Evolutionary conservation across 1,140 invertebrate species (phyloP), one percentile per base, ranked within the genome.

Genomic region (Trachelipus rathkii): DNA sequence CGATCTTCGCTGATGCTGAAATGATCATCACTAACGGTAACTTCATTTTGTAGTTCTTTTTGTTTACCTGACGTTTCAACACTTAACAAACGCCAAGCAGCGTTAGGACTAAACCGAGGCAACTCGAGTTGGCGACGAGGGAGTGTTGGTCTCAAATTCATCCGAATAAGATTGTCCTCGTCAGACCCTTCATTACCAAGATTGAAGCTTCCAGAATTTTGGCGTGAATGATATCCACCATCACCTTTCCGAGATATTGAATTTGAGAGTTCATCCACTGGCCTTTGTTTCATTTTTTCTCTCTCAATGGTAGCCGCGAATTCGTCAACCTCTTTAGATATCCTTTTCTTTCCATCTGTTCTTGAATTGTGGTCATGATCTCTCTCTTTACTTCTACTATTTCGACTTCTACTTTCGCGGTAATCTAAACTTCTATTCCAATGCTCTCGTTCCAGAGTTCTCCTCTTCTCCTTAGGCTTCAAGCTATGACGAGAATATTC

Each of bases 71-170:
- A 70, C 43, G 78, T 76, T n/a, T 10, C 71, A 50, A 50, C 75
- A 60, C 81, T 83, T 7, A 95, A 85, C 24, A 10, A 91, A 80
- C 90, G 87, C 93, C 15, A 50, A 92, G 92, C 93, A n/a, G 91
- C 88, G 0, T 15, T 90, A 3, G 93, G 92, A 15, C 92, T n/a
- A n/a, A n/a, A 50, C 15, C 91, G 85, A 0, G 92, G 91, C 23
- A 92, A 89, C 75, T 91, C 89, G 13, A 89, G 86, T 82, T 90
- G 89, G 81, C 92, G 80, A 92, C 91, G 0, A 92, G 93, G 74
- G 93, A 82, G 0, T 50, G 91, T 92, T 3, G 92, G 92, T 0
- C 92, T 86, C 74, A 93, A 83, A 53, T 91, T 88, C 67, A 94
- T 84, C 24, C 90, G 89, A 71, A 93, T 91, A 33, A 90, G 83